A percentile compares a stretch with the other conserved stretches of the same genome.
Conservation (phyloP, 2,113 vertebrate species). For the Callocephalon fimbriatum region DNA sequence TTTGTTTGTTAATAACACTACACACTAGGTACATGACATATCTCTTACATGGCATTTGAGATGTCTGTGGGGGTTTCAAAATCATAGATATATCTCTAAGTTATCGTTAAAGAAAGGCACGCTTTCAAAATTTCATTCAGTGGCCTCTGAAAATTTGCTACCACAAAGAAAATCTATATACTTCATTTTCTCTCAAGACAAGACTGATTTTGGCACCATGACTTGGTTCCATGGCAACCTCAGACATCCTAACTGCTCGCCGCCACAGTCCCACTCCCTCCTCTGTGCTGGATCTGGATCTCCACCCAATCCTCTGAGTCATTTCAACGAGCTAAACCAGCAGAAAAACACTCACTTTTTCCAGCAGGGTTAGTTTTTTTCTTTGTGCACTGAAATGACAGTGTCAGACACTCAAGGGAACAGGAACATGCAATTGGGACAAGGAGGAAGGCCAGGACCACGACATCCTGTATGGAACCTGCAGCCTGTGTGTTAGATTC, state of each 20-base stretch:
- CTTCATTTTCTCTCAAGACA: not conserved
- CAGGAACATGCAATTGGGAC: fast-evolving
- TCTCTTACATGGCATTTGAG: not conserved
- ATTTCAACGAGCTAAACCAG: not conserved
- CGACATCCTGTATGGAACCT: not conserved
- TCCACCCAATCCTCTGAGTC: not conserved
- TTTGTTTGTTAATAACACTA: not conserved
- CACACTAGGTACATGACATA: not conserved
- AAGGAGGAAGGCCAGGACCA: not conserved
- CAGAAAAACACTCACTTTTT: not conserved
- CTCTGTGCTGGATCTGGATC: not conserved
- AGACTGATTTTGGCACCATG: not conserved
- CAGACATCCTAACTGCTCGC: not conserved
- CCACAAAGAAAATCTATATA: not conserved
- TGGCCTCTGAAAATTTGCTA: not conserved
- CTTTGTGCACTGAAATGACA: not conserved
- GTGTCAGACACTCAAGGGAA: not conserved
- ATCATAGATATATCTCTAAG: not conserved
- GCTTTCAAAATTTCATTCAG: not conserved
- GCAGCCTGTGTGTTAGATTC: not conserved
- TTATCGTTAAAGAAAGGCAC: not conserved
- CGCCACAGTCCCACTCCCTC: not conserved
- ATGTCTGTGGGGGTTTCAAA: not conserved
- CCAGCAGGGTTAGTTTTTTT: not conserved
- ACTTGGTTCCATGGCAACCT: constrained; percentile 28